phyloP scores from a whole-genome alignment of 1,140 invertebrate genomes.

The Drosophila lacteicornis region DNA sequence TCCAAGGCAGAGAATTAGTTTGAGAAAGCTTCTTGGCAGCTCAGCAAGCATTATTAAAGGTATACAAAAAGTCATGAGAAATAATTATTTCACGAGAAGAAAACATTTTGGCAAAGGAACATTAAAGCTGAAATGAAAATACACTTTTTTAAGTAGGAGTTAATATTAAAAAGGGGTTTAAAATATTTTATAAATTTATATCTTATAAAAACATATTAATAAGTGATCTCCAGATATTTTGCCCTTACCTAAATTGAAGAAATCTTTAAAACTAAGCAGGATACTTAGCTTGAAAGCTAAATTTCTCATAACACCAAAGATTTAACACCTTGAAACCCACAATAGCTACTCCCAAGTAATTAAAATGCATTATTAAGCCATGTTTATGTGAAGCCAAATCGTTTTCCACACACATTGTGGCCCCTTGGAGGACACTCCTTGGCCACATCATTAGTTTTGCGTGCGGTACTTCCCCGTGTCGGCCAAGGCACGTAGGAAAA shows the following conservation, averaged over 20 bases:
- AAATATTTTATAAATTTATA: no score
- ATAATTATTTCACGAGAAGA: neutral
- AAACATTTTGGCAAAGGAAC: neutral
- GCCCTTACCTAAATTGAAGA: no score
- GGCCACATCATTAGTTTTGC: constrained; percentile 38
- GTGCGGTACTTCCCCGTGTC: constrained; percentile 14
- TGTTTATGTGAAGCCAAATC: neutral
- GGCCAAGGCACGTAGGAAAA: constrained; percentile 46
- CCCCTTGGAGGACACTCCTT: neutral
- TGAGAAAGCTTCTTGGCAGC: neutral
- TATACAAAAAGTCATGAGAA: neutral
- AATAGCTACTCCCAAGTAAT: neutral
- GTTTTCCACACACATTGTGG: constrained; percentile 13
- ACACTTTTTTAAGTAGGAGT: no score
- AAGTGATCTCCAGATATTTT: no score
- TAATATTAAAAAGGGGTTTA: no score
- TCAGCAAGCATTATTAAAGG: constrained; percentile 1
- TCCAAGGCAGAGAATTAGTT: neutral
- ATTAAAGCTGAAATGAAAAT: neutral
- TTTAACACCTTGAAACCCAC: no score
- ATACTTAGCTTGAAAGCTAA: neutral
- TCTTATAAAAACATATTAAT: no score
- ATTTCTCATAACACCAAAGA: neutral
- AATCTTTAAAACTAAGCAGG: no score
- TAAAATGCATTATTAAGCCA: neutral